Base-by-base conservation (phyloP, 2,797 vertebrate species). In the Melanotaenia nigrans region DNA sequence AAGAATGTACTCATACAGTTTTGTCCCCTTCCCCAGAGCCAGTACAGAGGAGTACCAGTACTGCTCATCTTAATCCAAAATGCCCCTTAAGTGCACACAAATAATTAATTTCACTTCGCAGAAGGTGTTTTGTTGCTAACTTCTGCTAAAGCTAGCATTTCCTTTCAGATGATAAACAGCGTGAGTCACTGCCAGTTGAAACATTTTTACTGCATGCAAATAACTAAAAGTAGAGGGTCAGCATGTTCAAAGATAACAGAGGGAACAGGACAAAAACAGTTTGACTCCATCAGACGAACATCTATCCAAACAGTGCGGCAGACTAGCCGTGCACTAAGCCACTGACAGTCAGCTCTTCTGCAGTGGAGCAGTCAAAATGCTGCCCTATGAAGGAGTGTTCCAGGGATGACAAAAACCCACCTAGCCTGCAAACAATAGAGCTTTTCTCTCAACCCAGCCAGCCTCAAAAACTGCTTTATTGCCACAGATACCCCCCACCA, bases 301-400 rank as follows among this genome's bases (percentile, higher is more conserved):
- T 40, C 59, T 25, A 53, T 61, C 59, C 73, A 35, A 57, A 25
- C 35, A 4, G 35, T 1, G 5, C 49, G 4, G 68, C 18, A 1
- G n/a, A 57, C 62, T 25, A 35, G 45, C 16, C 24, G 47, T 30
- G n/a, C 30, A 0, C 77, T 80, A 71, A 85, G 57, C 81, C 68
- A 2, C 18, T 13, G 71, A 80, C 70, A 63, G 73, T 73, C 81
- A 84, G 51, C 74, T 62, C 65, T 54, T 68, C 76, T 35, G 71
- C 69, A 51, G 79, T 38, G 59, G 71, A 87, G 90, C 90, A 79
- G 92, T 90, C 80, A 71, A 88, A 91, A 90, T 45, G 87, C 86
- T 87, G 87, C 73, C 8, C 68, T 75, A 68, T 58, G 85, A 79
- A 58, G 71, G 68, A 84, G 81, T 64, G 38, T 67, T 65, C 65